Evolutionary conservation across 2,888 invertebrate species (phyloP).

Genomic region (Amphipoea oculea): DNA sequence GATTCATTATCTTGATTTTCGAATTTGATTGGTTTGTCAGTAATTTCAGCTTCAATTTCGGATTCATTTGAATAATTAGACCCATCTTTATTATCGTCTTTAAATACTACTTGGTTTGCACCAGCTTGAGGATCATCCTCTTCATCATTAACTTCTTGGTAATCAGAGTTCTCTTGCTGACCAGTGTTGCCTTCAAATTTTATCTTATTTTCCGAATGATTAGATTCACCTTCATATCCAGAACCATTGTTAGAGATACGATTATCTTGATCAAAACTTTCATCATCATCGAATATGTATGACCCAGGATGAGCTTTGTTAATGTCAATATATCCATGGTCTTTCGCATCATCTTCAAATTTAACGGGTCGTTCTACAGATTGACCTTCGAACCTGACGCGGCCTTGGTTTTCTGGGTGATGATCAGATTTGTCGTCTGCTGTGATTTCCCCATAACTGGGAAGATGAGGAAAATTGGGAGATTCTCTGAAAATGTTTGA

Average conservation of each 20-base stretch:
- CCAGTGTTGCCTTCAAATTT: slow-evolving; percentile 65
- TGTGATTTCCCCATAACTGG: slow-evolving; percentile 60
- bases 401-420: slow-evolving; percentile 45
- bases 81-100: slow-evolving; percentile 19
- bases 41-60: slow-evolving; percentile 10
- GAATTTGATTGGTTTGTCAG: slow-evolving; percentile 42
- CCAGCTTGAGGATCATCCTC: neutral
- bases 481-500: slow-evolving; percentile 21
- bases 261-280: slow-evolving; percentile 33
- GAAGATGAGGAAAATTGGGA: slow-evolving; percentile 40
- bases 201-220: slow-evolving; percentile 15
- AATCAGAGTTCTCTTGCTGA: slow-evolving; percentile 4
- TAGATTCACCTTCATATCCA: slow-evolving; percentile 2
- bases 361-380: slow-evolving; percentile 22
- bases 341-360: slow-evolving; percentile 42
- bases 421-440: slow-evolving; percentile 56
- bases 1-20: slow-evolving; percentile 24
- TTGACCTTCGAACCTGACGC: slow-evolving; percentile 54
- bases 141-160: slow-evolving; percentile 1
- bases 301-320: neutral
- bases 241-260: neutral
- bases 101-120: slow-evolving; percentile 30
- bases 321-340: neutral
- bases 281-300: slow-evolving; percentile 25
- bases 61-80: slow-evolving; percentile 24